Percentiles rank a stretch among this genome's conserved stretches.
Conservation (phyloP, 2,888 invertebrate species). For the Monopis laevigella region DNA sequence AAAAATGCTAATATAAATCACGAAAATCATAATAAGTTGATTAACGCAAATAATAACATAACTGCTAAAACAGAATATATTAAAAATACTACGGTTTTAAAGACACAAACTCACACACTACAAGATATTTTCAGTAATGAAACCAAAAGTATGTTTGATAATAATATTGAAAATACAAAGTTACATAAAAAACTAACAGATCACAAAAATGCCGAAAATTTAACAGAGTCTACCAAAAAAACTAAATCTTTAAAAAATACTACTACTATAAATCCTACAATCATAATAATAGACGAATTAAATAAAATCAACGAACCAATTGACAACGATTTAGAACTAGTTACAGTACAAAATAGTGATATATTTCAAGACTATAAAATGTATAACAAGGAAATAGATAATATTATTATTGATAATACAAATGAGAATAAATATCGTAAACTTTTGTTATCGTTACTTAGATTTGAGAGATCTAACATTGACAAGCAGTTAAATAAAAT, state of each 20-base stretch:
- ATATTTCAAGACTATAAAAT: background rate
- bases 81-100: too few species aligned
- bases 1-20: background rate
- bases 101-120: too few species aligned
- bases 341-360: background rate
- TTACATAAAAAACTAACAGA: background rate
- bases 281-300: background rate
- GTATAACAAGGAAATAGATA: background rate
- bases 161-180: too few species aligned
- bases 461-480: background rate
- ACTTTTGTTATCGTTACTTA: background rate
- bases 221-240: background rate
- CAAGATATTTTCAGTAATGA: too few species aligned
- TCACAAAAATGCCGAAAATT: background rate
- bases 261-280: conserved; percentile 3
- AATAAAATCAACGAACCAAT: background rate
- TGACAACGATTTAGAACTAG: background rate
- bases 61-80: background rate
- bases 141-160: too few species aligned
- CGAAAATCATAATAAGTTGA: background rate
- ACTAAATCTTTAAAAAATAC: too few species aligned
- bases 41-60: background rate
- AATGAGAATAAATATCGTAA: background rate
- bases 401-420: background rate
- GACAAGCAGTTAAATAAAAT: too few species aligned